phyloP scores from a whole-genome alignment of 2,888 invertebrate genomes.

The Scaptomyza parva region DNA sequence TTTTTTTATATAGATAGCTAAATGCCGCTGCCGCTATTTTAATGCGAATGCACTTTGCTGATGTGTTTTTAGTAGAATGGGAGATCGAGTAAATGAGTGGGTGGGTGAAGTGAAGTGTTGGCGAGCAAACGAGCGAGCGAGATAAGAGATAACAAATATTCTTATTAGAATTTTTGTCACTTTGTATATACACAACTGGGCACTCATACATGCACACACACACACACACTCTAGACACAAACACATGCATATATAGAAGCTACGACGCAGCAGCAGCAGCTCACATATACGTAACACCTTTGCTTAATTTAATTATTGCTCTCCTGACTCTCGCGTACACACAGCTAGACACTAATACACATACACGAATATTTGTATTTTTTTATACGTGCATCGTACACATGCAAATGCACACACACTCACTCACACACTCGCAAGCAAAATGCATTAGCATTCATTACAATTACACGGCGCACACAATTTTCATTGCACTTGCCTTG shows the following conservation, averaged over 20 bases:
- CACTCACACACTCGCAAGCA: constrained; percentile 17
- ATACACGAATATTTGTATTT: constrained; percentile 27
- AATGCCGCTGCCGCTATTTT: constrained; percentile 54
- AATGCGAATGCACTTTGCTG: constrained; percentile 35
- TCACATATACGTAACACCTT: constrained; percentile 72
- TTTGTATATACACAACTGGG: constrained; percentile 72
- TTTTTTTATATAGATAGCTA: constrained; percentile 45
- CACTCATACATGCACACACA: constrained; percentile 36
- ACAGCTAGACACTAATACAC: constrained; percentile 49
- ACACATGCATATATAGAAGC: not conserved
- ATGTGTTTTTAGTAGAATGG: constrained; percentile 2
- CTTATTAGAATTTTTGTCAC: constrained; percentile 73
- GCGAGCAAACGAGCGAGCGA: constrained; percentile 9
- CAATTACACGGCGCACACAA: constrained; percentile 64
- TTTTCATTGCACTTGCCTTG: constrained; percentile 67
- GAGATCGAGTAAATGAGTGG: not conserved
- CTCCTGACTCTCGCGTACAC: constrained; percentile 65
- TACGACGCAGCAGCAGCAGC: constrained; percentile 45
- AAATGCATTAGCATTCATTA: constrained; percentile 74
- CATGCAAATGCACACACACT: constrained; percentile 18
- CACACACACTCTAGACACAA: constrained; percentile 14
- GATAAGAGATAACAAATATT: constrained; percentile 62
- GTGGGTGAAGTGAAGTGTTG: not conserved
- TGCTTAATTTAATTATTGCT: constrained; percentile 77
- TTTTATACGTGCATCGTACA: constrained; percentile 32